Evolutionary conservation across 2,113 vertebrate species (phyloP).

Genomic region (Gambusia affinis): DNA sequence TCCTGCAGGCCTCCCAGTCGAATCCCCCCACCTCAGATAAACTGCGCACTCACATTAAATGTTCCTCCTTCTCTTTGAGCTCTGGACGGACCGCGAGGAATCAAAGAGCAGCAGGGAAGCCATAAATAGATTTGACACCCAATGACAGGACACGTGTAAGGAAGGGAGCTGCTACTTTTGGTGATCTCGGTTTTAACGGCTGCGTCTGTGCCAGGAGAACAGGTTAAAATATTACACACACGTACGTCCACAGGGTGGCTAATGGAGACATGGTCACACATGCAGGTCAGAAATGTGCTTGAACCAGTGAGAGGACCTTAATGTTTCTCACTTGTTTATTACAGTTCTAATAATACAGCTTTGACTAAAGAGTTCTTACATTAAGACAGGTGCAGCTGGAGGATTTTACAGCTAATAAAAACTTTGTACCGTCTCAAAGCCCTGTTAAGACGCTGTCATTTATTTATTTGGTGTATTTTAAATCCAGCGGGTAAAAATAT

Average conservation of each 20-base stretch:
- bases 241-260: neutral
- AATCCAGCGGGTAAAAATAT: neutral
- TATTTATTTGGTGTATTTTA: neutral
- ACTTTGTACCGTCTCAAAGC: neutral
- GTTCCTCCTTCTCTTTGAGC: slow-evolving; percentile 57
- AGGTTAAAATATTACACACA: slow-evolving; percentile 33
- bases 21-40: slow-evolving; percentile 8
- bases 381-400: neutral
- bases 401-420: neutral
- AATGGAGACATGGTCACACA: neutral
- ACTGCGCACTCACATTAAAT: slow-evolving; percentile 32
- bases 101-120: slow-evolving; percentile 57
- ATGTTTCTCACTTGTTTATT: slow-evolving; percentile 1
- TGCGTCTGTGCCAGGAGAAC: slow-evolving; percentile 36
- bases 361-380: neutral
- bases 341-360: slow-evolving; percentile 12
- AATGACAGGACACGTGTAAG: slow-evolving; percentile 54
- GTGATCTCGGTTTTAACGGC: slow-evolving; percentile 67
- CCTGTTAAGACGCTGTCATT: neutral
- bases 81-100: slow-evolving; percentile 44
- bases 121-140: slow-evolving; percentile 76
- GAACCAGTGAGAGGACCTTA: slow-evolving; percentile 8
- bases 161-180: slow-evolving; percentile 50
- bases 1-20: neutral
- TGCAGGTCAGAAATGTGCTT: slow-evolving; percentile 8